Evolutionary conservation across 1,140 invertebrate genomes (phyloP).

Genomic region (Copidosoma floridanum): DNA sequence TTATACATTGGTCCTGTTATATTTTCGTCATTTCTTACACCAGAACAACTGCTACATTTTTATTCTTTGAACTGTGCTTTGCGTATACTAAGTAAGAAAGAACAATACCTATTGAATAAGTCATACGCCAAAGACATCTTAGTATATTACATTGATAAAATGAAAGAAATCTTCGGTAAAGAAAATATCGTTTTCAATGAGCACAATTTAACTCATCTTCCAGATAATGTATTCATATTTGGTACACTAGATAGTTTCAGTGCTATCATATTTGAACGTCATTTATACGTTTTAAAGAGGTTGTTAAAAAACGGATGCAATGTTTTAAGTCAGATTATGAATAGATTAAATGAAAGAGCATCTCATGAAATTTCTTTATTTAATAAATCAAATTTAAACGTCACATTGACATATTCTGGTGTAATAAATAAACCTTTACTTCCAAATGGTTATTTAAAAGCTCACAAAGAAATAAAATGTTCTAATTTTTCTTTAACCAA

Average conservation of each 20-base stretch:
- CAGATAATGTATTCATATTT: slow-evolving; percentile 16
- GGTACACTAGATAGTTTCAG: slow-evolving; percentile 20
- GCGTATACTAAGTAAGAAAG: slow-evolving; percentile 5
- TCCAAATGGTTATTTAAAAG: no score
- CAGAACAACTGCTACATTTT: slow-evolving; percentile 50
- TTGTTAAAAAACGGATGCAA: background rate
- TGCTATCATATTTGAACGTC: slow-evolving; percentile 5
- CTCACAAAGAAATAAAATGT: no score
- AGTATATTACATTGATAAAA: slow-evolving; percentile 26
- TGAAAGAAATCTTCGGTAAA: slow-evolving; percentile 25
- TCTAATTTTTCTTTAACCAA: no score
- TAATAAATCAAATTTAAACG: no score
- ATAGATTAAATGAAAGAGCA: slow-evolving; percentile 11
- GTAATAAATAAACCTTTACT: no score
- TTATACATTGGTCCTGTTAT: slow-evolving; percentile 53
- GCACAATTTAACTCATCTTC: slow-evolving; percentile 32
- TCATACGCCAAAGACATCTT: slow-evolving; percentile 21
- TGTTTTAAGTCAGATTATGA: background rate
- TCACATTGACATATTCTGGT: no score
- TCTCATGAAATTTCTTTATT: no score
- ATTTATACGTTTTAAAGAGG: slow-evolving; percentile 5
- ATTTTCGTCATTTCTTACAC: slow-evolving; percentile 38
- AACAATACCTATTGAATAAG: background rate
- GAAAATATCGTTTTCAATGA: slow-evolving; percentile 32
- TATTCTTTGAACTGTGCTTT: slow-evolving; percentile 15